Conservation (phyloP, 2,888 invertebrate genomes). For the Drosophila merina region DNA sequence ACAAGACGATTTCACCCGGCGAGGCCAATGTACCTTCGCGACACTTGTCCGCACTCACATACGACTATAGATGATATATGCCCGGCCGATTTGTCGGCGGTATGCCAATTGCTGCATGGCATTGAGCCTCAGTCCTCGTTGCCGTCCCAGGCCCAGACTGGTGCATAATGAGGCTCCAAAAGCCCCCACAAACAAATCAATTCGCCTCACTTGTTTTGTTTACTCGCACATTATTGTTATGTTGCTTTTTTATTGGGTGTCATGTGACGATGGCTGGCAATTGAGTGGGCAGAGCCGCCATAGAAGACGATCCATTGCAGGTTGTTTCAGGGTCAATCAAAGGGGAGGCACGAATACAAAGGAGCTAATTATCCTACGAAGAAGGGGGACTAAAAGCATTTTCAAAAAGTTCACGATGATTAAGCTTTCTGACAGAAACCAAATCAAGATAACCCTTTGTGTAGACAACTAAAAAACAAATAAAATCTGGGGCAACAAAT, state of each 20-base stretch:
- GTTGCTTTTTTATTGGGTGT: slow-evolving; percentile 18
- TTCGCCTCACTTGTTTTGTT: slow-evolving; percentile 38
- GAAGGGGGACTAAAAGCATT: neutral
- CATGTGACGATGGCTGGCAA: slow-evolving; percentile 31
- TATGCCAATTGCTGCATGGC: slow-evolving; percentile 36
- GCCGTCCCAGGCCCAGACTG: neutral
- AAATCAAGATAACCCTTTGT: slow-evolving; percentile 14
- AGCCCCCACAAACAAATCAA: slow-evolving; percentile 43
- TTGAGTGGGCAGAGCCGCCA: slow-evolving; percentile 11
- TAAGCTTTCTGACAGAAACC: neutral
- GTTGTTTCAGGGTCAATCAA: slow-evolving; percentile 26
- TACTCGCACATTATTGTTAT: slow-evolving; percentile 35
- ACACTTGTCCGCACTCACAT: slow-evolving; percentile 22
- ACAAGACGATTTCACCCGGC: slow-evolving; percentile 64
- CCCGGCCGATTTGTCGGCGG: slow-evolving; percentile 12
- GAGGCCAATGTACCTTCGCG: slow-evolving; percentile 70
- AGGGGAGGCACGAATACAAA: neutral
- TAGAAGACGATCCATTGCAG: slow-evolving; percentile 12
- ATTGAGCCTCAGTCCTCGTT: slow-evolving; percentile 21
- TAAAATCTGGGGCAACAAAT: slow-evolving; percentile 4
- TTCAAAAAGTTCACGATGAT: no score
- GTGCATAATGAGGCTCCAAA: slow-evolving; percentile 25
- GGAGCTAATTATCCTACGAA: slow-evolving; percentile 1
- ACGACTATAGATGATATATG: slow-evolving; percentile 4
- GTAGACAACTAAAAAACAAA: slow-evolving; percentile 2